phyloP scores from a whole-genome alignment of 2,888 invertebrate genomes.

The Aleiodes alternator region DNA sequence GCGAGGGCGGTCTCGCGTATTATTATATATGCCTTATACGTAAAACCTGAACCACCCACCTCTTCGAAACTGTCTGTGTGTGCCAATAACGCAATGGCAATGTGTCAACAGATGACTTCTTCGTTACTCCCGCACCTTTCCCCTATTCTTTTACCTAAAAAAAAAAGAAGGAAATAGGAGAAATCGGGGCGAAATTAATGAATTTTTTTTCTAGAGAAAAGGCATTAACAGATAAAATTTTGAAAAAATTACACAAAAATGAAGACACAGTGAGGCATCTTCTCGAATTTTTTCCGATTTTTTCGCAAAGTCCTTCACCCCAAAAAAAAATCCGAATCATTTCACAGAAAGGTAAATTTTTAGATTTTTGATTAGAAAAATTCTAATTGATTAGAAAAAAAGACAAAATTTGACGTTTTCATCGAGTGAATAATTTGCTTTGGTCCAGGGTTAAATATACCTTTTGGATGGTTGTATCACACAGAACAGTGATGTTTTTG shows the following conservation, averaged over 20 bases:
- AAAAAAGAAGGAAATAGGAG: too few species aligned
- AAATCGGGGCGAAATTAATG: background rate
- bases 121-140: conserved; percentile 14
- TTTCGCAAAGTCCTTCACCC: too few species aligned
- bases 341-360: too few species aligned
- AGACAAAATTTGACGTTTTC: conserved; percentile 13
- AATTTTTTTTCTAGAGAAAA: background rate
- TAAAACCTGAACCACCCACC: conserved; percentile 31
- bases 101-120: conserved; percentile 28
- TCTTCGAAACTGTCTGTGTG: background rate
- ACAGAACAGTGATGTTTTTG: conserved; percentile 44
- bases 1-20: conserved; percentile 67
- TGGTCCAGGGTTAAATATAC: conserved; percentile 70
- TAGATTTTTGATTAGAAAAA: too few species aligned
- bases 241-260: too few species aligned
- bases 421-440: conserved; percentile 52
- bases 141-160: background rate
- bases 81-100: conserved; percentile 32
- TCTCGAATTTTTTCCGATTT: background rate
- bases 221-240: too few species aligned
- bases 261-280: too few species aligned
- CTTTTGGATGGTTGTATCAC: conserved; percentile 61
- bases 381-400: too few species aligned
- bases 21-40: conserved; percentile 70
- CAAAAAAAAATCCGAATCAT: too few species aligned